phyloP scores from a whole-genome alignment of 2,113 vertebrate species.

The Monopterus albus region DNA sequence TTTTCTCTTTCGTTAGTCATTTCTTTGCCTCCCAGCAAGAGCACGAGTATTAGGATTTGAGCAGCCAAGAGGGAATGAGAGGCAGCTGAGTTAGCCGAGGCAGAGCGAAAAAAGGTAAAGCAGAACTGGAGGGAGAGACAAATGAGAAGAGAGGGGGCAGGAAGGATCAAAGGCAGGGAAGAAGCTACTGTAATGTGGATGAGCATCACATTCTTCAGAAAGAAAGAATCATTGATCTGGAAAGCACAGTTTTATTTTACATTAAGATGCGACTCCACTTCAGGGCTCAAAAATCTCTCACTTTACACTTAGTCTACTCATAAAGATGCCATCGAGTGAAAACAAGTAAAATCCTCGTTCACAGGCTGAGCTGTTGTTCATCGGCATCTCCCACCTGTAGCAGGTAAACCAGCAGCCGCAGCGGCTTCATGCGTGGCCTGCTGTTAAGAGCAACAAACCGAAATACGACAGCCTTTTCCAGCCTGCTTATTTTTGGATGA shows the following conservation, averaged over 20 bases:
- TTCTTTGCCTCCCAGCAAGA: constrained; percentile 57
- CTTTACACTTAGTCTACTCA: not conserved
- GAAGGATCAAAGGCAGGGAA: not conserved
- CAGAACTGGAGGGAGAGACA: not conserved
- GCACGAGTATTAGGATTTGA: constrained; percentile 45
- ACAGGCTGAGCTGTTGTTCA: too few species aligned
- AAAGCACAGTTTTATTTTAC: not conserved
- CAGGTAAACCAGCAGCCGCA: not conserved
- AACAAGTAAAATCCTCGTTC: too few species aligned
- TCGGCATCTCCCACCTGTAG: too few species aligned
- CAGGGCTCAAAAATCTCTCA: not conserved
- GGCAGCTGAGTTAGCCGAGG: constrained; percentile 25
- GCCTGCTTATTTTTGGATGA: too few species aligned
- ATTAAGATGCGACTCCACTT: not conserved
- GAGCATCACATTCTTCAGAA: not conserved
- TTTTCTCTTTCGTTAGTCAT: constrained; percentile 58
- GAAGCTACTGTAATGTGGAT: constrained; percentile 2
- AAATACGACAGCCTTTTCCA: too few species aligned
- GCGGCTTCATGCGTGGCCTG: too few species aligned
- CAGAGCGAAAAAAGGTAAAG: not conserved
- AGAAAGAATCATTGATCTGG: not conserved
- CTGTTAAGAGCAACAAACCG: too few species aligned
- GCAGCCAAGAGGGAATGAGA: constrained; percentile 34
- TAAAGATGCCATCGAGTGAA: not conserved
- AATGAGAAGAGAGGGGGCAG: not conserved